A percentile compares a stretch with the other conserved stretches of the same genome.
Conservation (phyloP, 2,888 invertebrate species). For the Leptopilina drosophilae region DNA sequence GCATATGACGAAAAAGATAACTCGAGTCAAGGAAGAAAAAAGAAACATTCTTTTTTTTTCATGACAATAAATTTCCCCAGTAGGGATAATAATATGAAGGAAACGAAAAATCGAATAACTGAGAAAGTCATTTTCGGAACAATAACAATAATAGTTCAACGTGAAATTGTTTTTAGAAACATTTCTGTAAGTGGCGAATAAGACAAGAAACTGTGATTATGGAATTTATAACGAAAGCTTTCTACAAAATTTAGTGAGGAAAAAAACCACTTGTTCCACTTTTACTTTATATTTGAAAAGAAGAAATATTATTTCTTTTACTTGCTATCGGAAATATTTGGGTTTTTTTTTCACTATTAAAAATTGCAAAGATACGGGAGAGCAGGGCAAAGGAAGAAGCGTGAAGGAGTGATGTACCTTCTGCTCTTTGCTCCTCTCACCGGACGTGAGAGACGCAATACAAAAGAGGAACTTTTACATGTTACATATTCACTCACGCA, state of each 20-base stretch:
- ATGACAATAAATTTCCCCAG: too few relatives aligned
- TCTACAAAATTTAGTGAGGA: neutral
- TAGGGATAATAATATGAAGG: neutral
- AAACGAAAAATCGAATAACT: constrained; percentile 4
- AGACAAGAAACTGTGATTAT: too few relatives aligned
- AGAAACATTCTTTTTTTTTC: constrained; percentile 1
- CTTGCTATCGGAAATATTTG: too few relatives aligned
- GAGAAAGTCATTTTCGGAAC: too few relatives aligned
- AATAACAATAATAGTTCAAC: too few relatives aligned
- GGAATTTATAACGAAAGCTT: neutral
- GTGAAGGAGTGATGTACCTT: neutral
- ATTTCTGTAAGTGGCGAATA: too few relatives aligned
- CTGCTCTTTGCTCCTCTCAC: constrained; percentile 17
- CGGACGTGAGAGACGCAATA: constrained; percentile 25
- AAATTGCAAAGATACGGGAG: constrained; percentile 11
- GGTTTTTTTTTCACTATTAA: constrained; percentile 9
- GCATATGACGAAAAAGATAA: neutral
- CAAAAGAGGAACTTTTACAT: constrained; percentile 11
- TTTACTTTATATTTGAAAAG: too few relatives aligned
- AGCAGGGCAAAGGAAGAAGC: neutral
- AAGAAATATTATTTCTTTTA: too few relatives aligned
- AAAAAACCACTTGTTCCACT: too few relatives aligned
- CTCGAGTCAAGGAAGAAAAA: constrained; percentile 31
- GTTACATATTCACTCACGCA: constrained; percentile 16
- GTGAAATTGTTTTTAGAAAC: too few relatives aligned